phyloP scores from a whole-genome alignment of 64 coral and sea anemone genomes.

The Exaiptasia diaphana region DNA sequence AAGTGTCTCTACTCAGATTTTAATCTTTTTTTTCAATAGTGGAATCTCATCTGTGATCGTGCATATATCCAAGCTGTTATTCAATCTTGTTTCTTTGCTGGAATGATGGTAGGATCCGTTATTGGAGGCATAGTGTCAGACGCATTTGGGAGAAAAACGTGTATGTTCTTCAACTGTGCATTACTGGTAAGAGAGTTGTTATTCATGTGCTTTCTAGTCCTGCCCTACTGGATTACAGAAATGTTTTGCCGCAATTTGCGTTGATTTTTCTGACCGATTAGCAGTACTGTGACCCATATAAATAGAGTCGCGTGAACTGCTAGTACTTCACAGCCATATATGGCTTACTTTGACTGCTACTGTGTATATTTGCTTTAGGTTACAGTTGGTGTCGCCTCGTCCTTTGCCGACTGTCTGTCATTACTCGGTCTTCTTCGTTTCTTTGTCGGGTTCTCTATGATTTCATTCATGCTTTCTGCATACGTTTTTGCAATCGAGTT shows the following conservation, averaged over 20 bases:
- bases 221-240: too few species aligned
- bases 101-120: conserved; percentile 72
- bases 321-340: too few species aligned
- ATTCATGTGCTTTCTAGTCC: too few species aligned
- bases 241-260: too few species aligned
- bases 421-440: conserved; percentile 66
- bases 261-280: too few species aligned
- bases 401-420: conserved; percentile 60
- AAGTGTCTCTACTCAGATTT: neutral
- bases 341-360: too few species aligned
- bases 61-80: conserved; percentile 40
- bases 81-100: conserved; percentile 59
- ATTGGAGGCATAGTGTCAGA: conserved; percentile 58
- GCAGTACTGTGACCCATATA: too few species aligned
- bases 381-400: conserved; percentile 46
- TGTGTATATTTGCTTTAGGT: conserved; percentile 22
- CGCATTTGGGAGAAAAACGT: conserved; percentile 51
- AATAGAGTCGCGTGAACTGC: too few species aligned
- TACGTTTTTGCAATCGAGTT: conserved; percentile 72
- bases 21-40: conserved; percentile 28
- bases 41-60: conserved; percentile 75
- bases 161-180: conserved; percentile 42
- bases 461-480: conserved; percentile 47
- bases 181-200: conserved; percentile 30
- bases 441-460: conserved; percentile 38